A percentile compares a stretch with the other conserved stretches of the same genome.
phyloP scores from a whole-genome alignment of 2,888 invertebrate species.

The Tridacna crocea region DNA sequence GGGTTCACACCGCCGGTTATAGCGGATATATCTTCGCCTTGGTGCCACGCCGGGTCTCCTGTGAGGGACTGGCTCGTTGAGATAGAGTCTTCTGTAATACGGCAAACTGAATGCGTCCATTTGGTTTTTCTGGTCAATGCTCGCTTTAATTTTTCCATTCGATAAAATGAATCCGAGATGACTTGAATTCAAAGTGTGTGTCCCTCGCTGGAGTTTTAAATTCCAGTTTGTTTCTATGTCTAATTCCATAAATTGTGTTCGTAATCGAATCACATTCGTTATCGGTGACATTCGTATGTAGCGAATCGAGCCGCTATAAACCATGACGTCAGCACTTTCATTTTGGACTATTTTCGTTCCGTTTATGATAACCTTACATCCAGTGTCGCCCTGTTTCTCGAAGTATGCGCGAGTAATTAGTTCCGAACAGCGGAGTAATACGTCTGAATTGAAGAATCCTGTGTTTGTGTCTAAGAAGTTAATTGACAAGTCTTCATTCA shows the following conservation, averaged over 20 bases:
- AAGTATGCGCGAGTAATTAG: slow-evolving; percentile 81
- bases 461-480: slow-evolving; percentile 81
- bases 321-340: slow-evolving; percentile 81
- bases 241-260: slow-evolving; percentile 83
- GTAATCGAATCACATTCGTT: slow-evolving; percentile 77
- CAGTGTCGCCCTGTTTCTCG: slow-evolving; percentile 74
- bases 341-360: slow-evolving; percentile 82
- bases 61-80: slow-evolving; percentile 45
- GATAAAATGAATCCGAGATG: slow-evolving; percentile 68
- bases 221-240: slow-evolving; percentile 82
- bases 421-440: slow-evolving; percentile 79
- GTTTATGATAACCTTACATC: slow-evolving; percentile 82
- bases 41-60: slow-evolving; percentile 43
- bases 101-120: slow-evolving; percentile 69
- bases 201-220: slow-evolving; percentile 75
- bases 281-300: slow-evolving; percentile 81
- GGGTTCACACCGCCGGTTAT: slow-evolving; percentile 24
- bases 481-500: slow-evolving; percentile 81
- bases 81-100: slow-evolving; percentile 58
- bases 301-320: slow-evolving; percentile 82
- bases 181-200: slow-evolving; percentile 73
- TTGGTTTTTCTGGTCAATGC: slow-evolving; percentile 69
- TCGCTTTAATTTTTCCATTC: slow-evolving; percentile 76
- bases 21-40: slow-evolving; percentile 2
- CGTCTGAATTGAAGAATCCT: slow-evolving; percentile 78